Evolutionary conservation across 2,888 invertebrate genomes (phyloP).

Genomic region (Elmis aenea): DNA sequence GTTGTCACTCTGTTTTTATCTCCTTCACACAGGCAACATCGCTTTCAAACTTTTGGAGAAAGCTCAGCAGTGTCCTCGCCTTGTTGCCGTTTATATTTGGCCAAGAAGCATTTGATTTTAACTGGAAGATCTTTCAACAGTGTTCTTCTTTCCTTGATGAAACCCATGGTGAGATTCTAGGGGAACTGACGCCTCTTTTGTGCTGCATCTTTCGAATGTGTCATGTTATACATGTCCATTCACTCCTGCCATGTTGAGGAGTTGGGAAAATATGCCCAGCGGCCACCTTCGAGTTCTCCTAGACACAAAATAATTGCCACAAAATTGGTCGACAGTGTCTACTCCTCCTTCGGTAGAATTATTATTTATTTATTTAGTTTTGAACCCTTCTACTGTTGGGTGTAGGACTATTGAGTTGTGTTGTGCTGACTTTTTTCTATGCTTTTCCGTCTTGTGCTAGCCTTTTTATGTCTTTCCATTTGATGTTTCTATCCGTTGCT

Average conservation of each 20-base stretch:
- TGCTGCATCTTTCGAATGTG: not conserved
- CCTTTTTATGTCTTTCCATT: no score
- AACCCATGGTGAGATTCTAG: conserved; percentile 1
- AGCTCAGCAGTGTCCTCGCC: no score
- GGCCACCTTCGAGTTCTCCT: conserved; percentile 26
- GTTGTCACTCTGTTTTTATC: conserved; percentile 7
- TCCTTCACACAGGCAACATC: conserved; percentile 3
- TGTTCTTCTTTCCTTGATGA: conserved; percentile 3
- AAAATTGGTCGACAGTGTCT: conserved; percentile 29
- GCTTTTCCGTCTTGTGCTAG: no score
- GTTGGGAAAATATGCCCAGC: no score
- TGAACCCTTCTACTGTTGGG: no score
- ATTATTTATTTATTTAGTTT: no score
- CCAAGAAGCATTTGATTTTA: conserved; percentile 1
- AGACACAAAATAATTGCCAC: conserved; percentile 24
- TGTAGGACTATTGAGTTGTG: no score
- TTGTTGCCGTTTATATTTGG: conserved; percentile 1
- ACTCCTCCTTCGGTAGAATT: conserved; percentile 27
- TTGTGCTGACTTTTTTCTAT: no score
- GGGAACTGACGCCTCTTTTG: conserved; percentile 4
- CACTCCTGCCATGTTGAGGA: conserved; percentile 27
- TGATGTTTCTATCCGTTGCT: no score
- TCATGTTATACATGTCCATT: conserved; percentile 17
- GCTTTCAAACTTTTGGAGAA: conserved; percentile 1
- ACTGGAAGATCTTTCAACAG: conserved; percentile 1